phyloP scores from a whole-genome alignment of 2,113 vertebrate species.

The Zosterops japonicus region DNA sequence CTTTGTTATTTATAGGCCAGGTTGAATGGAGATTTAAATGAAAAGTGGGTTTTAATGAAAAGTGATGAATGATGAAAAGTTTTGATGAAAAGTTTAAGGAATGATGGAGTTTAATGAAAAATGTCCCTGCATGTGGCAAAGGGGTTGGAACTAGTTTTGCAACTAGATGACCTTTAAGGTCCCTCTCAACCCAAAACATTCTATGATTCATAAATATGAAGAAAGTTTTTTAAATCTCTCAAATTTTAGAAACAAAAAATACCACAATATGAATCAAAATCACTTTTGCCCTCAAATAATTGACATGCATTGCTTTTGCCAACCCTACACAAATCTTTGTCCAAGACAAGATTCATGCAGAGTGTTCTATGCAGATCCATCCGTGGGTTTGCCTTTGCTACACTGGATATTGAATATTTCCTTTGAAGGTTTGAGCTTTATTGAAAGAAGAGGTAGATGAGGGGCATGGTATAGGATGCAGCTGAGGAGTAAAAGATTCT shows the following conservation, averaged over 20 bases:
- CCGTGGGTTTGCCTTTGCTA: neutral
- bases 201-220: neutral
- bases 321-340: neutral
- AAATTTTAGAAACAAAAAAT: neutral
- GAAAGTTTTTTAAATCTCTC: neutral
- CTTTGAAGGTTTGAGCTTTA: neutral
- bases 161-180: neutral
- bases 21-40: neutral
- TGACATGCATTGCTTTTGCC: neutral
- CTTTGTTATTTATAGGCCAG: neutral
- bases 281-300: neutral
- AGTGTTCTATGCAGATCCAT: neutral
- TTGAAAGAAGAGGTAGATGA: neutral
- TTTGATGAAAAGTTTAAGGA: no score
- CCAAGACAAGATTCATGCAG: neutral
- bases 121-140: neutral
- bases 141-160: neutral
- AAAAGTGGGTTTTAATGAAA: neutral
- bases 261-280: neutral
- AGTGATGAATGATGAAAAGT: no score
- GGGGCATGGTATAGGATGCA: fast-evolving
- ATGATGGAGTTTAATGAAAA: neutral
- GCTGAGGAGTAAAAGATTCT: neutral
- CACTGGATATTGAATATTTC: neutral
- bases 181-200: neutral